Percentiles rank a stretch among this genome's conserved stretches.
These are phyloP conservation scores for Morus bassanus DNA, from an alignment of 2,797 vertebrate genomes.

Conservation along the genomic window DNA sequence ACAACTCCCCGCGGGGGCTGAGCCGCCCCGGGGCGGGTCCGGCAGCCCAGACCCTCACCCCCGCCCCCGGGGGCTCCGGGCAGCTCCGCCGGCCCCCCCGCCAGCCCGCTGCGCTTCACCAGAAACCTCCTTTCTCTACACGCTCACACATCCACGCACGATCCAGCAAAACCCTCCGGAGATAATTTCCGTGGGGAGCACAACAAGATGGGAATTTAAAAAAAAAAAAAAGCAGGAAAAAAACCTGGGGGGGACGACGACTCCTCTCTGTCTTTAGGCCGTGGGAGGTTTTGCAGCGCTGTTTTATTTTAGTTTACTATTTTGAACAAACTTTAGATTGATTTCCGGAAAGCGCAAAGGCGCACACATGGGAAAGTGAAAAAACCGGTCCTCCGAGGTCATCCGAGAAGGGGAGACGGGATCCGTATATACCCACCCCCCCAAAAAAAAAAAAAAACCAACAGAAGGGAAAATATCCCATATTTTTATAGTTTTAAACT, in stretches of 20 bases:
- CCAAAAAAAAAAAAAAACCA: not conserved
- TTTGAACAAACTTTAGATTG: constrained; percentile 41
- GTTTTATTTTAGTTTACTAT: constrained; percentile 48
- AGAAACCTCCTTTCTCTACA: not conserved
- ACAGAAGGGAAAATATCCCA: not conserved
- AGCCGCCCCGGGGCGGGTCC: not conserved
- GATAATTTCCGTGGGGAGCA: not conserved
- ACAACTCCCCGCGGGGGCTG: not conserved
- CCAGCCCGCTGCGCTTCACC: not conserved
- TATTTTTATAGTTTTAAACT: constrained; percentile 40
- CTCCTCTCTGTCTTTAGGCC: not conserved
- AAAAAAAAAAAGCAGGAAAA: not conserved
- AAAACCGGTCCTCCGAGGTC: constrained; percentile 61
- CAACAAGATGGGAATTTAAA: not conserved
- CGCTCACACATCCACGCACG: not conserved
- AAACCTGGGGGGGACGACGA: not conserved
- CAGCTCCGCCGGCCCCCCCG: not conserved
- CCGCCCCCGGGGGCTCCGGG: not conserved
- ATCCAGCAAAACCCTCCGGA: not conserved
- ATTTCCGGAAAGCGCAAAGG: constrained; percentile 54
- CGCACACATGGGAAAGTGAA: constrained; percentile 53
- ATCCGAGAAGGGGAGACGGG: constrained; percentile 15
- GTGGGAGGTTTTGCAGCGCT: constrained; percentile 31
- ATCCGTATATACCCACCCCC: not conserved
- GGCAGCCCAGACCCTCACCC: not conserved